A percentile compares a stretch with the other conserved stretches of the same genome.
phyloP scores from a whole-genome alignment of 35 echinoderm and acorn worm genomes.

The Holothuria glaberrima region DNA sequence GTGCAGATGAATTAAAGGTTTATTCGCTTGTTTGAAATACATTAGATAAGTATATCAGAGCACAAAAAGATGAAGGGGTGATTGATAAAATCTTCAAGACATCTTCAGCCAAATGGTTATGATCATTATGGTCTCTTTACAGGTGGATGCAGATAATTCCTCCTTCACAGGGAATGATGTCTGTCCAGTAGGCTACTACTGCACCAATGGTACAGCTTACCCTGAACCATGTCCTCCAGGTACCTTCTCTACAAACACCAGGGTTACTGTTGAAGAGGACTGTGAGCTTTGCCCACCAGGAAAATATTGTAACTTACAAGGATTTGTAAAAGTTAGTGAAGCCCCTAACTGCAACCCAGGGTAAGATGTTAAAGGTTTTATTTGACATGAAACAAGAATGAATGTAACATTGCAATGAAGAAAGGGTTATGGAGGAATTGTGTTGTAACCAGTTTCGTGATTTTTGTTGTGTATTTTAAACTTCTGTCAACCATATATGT shows the following conservation, averaged over 20 bases:
- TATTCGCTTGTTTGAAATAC: too few relatives aligned
- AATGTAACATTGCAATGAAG: too few relatives aligned
- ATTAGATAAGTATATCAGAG: too few relatives aligned
- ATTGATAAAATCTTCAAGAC: too few relatives aligned
- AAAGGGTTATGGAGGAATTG: too few relatives aligned
- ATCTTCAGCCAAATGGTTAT: too few relatives aligned
- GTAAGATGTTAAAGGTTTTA: slow-evolving; percentile 26
- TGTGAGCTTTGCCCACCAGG: slow-evolving; percentile 90
- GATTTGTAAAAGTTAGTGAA: slow-evolving; percentile 86
- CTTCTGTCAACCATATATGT: too few relatives aligned
- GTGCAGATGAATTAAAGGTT: too few relatives aligned
- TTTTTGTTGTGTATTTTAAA: too few relatives aligned
- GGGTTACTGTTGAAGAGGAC: slow-evolving; percentile 73
- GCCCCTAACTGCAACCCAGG: slow-evolving; percentile 83
- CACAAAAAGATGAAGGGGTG: too few relatives aligned
- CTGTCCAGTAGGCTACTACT: slow-evolving; percentile 93
- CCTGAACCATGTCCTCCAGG: slow-evolving; percentile 93
- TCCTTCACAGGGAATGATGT: slow-evolving; percentile 94
- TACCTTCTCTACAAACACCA: slow-evolving; percentile 83
- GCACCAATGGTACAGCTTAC: slow-evolving; percentile 93
- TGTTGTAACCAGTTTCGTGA: too few relatives aligned
- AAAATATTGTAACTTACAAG: slow-evolving; percentile 86
- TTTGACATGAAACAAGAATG: too few relatives aligned
- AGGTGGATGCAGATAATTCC: slow-evolving; percentile 79
- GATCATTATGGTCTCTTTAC: background rate